Evolutionary conservation across 2,888 invertebrate genomes (phyloP), one percentile per base, ranked within the genome.

Genomic region (Hemaris fuciformis): DNA sequence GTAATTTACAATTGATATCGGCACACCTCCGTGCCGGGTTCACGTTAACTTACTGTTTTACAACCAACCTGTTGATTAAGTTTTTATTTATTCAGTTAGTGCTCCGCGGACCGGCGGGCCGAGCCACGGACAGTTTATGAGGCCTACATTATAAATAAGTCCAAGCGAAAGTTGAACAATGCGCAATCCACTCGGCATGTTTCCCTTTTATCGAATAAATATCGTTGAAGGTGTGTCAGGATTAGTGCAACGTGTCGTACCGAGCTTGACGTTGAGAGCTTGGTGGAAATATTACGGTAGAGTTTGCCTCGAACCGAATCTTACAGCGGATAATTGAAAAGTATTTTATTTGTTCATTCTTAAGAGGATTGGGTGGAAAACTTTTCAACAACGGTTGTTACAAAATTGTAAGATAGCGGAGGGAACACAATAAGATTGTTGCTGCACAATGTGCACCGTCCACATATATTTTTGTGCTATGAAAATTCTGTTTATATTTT

Each of bases 81-180:
- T 71, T 74, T 53, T 76, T 71, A 74, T 70, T 73, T 75, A 71
- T 79, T 72, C 67, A 76, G 62, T 57, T 60, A 65, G 48, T 62
- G 43, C 57, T 62, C 48, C 38, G 38, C 27, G 48, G 41, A 25
- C 38, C 18, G 38, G 42, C 42, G 42, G 41, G 27, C 56, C 60
- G 53, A 58, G 48, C 58, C 48, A 42, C 46, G 56, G 48, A 61
- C 60, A 57, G 62, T 64, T 66, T 66, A 65, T 63, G 45, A 57
- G 34, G 34, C 15, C 10, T 61, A 34, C 45, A 61, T 57, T 57
- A 46, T 61, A 38, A 61, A 57, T 46, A 61, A 20, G 20, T 57
- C 22, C 15, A 45, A 38, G 18, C 53, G 57, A 38, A 27, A 34
- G 57, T 34, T 38, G 22, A 38, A 57, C 20, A 57, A 38, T 57